Conservation (phyloP, 2,888 invertebrate genomes). For the Villa cingulata region DNA sequence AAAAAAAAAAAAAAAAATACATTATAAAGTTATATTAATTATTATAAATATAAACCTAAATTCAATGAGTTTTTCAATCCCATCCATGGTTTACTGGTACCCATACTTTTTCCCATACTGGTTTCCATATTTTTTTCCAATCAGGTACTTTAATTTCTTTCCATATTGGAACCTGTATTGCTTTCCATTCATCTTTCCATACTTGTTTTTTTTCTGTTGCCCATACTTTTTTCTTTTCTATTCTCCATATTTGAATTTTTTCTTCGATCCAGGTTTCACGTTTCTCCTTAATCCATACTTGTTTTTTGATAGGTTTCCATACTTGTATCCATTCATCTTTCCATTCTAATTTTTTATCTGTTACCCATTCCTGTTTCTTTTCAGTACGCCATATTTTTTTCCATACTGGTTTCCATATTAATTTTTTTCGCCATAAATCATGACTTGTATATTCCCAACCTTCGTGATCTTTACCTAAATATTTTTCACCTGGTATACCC, state of each 20-base stretch:
- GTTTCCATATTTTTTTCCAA: slow-evolving; percentile 72
- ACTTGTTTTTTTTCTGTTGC: slow-evolving; percentile 56
- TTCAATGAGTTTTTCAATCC: too few relatives aligned
- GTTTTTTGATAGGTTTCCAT: slow-evolving; percentile 66
- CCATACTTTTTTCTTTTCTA: slow-evolving; percentile 44
- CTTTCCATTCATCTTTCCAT: slow-evolving; percentile 54
- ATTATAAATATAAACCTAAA: too few relatives aligned
- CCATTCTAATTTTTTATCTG: slow-evolving; percentile 55
- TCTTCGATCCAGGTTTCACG: slow-evolving; percentile 60
- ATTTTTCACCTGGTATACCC: slow-evolving; percentile 68
- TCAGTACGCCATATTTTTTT: slow-evolving; percentile 69
- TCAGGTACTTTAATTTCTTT: slow-evolving; percentile 50
- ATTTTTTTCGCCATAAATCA: slow-evolving; percentile 73
- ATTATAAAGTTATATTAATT: too few relatives aligned
- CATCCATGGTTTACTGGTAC: slow-evolving; percentile 44
- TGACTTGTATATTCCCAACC: slow-evolving; percentile 76
- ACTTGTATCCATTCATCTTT: slow-evolving; percentile 47
- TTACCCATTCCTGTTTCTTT: slow-evolving; percentile 60
- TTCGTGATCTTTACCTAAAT: slow-evolving; percentile 64
- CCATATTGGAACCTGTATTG: slow-evolving; percentile 62
- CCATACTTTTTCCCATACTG: slow-evolving; percentile 76
- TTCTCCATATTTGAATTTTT: slow-evolving; percentile 51
- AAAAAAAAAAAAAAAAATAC: too few relatives aligned
- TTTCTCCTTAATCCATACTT: slow-evolving; percentile 68
- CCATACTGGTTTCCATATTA: slow-evolving; percentile 51